These are phyloP conservation scores for Pachliopta kotzebuea DNA, from an alignment of 2,888 invertebrate genomes.

Conservation along the genomic window DNA sequence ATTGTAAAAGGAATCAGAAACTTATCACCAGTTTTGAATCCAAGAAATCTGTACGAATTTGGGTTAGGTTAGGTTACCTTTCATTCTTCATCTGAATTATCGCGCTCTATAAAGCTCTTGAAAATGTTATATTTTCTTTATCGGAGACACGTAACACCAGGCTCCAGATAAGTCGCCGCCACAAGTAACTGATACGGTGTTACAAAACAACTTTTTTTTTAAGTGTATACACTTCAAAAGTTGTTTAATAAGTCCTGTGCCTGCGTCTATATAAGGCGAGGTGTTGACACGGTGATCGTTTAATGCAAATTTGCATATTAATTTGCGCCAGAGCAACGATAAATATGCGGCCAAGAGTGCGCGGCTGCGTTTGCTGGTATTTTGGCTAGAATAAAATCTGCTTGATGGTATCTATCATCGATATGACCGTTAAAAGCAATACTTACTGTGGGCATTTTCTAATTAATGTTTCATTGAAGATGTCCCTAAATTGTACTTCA, in stretches of 20 bases:
- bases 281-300: slow-evolving; percentile 26
- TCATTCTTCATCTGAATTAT: too few species aligned
- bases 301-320: slow-evolving; percentile 27
- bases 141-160: not conserved
- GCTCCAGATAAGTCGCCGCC: not conserved
- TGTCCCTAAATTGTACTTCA: too few species aligned
- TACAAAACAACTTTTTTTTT: slow-evolving; percentile 14
- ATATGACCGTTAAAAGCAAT: too few species aligned
- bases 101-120: not conserved
- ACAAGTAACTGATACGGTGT: slow-evolving; percentile 1
- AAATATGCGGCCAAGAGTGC: slow-evolving; percentile 24
- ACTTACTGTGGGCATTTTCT: too few species aligned
- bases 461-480: too few species aligned
- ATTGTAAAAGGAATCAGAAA: too few species aligned
- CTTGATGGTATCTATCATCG: slow-evolving; percentile 3
- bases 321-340: slow-evolving; percentile 12
- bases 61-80: too few species aligned
- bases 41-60: too few species aligned
- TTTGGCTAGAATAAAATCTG: slow-evolving; percentile 16
- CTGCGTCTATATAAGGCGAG: slow-evolving; percentile 23
- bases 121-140: not conserved
- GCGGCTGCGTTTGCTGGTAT: slow-evolving; percentile 6
- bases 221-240: slow-evolving; percentile 18
- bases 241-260: slow-evolving; percentile 16
- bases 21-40: too few species aligned